Base-by-base conservation (phyloP, 2,113 vertebrate genomes). In the Podarcis raffonei region DNA sequence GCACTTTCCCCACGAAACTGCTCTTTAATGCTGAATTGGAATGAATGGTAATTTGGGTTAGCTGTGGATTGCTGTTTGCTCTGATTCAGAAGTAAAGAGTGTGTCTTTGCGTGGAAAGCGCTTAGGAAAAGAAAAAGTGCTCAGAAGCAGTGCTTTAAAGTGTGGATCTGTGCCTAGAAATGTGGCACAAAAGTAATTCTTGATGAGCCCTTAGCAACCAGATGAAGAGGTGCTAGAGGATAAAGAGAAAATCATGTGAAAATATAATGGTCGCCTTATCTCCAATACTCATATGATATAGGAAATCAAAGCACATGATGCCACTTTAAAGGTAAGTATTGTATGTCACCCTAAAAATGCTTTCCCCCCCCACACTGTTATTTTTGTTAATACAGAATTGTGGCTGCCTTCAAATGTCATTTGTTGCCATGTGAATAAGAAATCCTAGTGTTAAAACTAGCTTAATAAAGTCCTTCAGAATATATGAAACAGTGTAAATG, bases 391-490 rank as follows among this genome's bases (percentile, higher is more conserved):
- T 81, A 15, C 25, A 81, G 65, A 59, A 59, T 32, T 74, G 83
- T 85, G 84, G 23, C 32, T 81, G 57, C 57, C 59, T 85, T 85
- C 53, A 37, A 37, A 85, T 75, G 66, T n/a, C 35, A 39, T 53
- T 65, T 81, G 79, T 75, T 82, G 35, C 79, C 79, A 32, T 82
- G 30, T 82, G 13, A 74, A 75, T 81, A 88, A 65, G 16, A 87
- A 87, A 72, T 48, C 27, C 25, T 22, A 9, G 57, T 76, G 59
- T 83, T 82, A 76, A 82, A 75, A 72, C n/a, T 71, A 81, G 23
- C n/a, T 87, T 80, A 87, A 71, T 87, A 87, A 87, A 87, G 68
- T 25, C 62, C 23, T 53, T 7, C 42, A 84, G 72, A 72, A 76
- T 86, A 2, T 32, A 35, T 35, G 6, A 79, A 86, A 48, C n/a